Conservation (phyloP, 2,797 vertebrate genomes). For the Sphenopsis melanotis region DNA sequence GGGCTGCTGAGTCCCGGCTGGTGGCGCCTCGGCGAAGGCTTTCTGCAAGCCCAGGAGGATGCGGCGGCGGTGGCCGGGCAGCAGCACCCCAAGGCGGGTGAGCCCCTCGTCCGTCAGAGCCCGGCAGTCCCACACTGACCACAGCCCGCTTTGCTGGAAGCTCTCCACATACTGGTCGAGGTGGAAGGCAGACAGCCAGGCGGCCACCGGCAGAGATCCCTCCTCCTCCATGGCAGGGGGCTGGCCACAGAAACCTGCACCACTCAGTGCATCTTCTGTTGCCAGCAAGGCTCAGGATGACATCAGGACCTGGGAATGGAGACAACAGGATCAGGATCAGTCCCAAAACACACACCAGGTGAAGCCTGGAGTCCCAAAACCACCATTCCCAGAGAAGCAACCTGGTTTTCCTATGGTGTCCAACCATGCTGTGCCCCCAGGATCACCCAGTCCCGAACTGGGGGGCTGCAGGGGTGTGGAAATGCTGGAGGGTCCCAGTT, state of each 20-base stretch:
- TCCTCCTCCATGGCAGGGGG: conserved; percentile 60
- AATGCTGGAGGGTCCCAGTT: neutral
- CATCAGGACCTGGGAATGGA: neutral
- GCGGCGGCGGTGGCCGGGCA: conserved; percentile 88
- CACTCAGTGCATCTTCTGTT: neutral
- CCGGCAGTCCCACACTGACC: conserved; percentile 77
- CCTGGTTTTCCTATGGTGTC: neutral
- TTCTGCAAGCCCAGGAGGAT: conserved; percentile 85
- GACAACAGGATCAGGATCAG: neutral
- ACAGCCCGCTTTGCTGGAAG: conserved; percentile 76
- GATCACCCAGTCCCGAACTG: neutral
- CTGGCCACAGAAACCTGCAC: conserved; percentile 29
- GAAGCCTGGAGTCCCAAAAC: neutral
- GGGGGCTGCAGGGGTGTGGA: neutral
- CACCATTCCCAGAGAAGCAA: neutral
- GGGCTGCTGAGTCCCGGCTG: rapidly evolving
- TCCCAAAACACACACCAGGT: neutral
- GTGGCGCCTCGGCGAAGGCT: neutral
- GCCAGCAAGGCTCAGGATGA: neutral
- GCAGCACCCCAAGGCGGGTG: conserved; percentile 79
- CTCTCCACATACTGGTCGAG: conserved; percentile 83
- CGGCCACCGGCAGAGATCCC: conserved; percentile 57
- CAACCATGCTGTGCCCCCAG: neutral
- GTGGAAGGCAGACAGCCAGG: conserved; percentile 84
- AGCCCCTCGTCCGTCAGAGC: conserved; percentile 75